Evolutionary conservation across 2,113 vertebrate genomes (phyloP).

Genomic region (Dipodomys stephensi): DNA sequence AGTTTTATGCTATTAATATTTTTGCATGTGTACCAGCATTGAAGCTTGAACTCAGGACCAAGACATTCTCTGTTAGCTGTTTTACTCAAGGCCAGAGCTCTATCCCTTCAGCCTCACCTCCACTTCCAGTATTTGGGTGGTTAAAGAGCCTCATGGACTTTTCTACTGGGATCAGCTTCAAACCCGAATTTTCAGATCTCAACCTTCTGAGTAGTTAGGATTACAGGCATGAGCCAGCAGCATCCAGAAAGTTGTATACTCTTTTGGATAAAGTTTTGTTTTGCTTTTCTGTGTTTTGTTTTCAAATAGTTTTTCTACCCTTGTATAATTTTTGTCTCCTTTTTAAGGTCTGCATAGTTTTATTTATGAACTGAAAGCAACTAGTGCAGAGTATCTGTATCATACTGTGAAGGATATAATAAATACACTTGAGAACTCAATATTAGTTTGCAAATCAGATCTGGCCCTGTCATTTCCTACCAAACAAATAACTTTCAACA

Average conservation of each 20-base stretch:
- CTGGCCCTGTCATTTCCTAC: background rate
- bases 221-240: no score
- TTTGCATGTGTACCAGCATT: no score
- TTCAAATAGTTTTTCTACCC: background rate
- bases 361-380: slow-evolving; percentile 18
- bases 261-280: background rate
- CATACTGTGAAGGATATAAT: background rate
- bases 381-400: background rate
- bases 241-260: background rate
- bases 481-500: slow-evolving; percentile 4
- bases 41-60: no score
- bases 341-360: background rate
- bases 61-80: no score
- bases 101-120: no score
- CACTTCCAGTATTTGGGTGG: no score
- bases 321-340: background rate
- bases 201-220: no score
- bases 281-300: background rate
- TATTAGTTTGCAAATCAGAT: background rate
- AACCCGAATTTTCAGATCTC: no score
- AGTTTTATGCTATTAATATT: no score
- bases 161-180: no score
- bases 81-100: no score
- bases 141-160: no score
- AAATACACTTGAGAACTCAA: background rate